Percentiles rank a stretch among this genome's conserved stretches.
phyloP scores from a whole-genome alignment of 2,113 vertebrate species.

The Archocentrus centrarchus region DNA sequence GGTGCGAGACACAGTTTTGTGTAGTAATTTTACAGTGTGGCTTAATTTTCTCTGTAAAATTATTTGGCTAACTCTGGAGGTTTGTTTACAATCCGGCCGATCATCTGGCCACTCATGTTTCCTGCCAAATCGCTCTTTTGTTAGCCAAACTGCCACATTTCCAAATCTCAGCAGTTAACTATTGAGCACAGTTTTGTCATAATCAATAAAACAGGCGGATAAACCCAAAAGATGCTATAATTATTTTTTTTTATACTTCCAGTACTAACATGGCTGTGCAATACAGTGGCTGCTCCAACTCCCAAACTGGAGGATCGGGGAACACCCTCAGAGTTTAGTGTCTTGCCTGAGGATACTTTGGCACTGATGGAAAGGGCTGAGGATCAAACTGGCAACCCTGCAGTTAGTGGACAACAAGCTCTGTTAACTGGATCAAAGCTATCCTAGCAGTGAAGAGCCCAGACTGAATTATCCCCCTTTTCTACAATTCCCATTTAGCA shows the following conservation, averaged over 20 bases:
- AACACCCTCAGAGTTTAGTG: not conserved
- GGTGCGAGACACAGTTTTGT: not conserved
- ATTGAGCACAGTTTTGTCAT: not conserved
- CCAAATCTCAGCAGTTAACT: not conserved
- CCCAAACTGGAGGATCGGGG: not conserved
- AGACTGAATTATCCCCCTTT: not conserved
- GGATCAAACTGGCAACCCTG: not conserved
- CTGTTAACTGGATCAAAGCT: not conserved
- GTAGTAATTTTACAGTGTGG: not conserved
- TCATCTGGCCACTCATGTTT: not conserved
- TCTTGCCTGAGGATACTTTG: not conserved
- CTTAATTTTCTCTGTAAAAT: not conserved
- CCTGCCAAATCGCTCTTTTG: not conserved
- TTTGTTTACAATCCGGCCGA: not conserved
- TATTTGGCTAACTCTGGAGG: not conserved
- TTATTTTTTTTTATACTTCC: not conserved
- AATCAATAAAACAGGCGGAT: slow-evolving; percentile 3
- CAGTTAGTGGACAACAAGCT: not conserved
- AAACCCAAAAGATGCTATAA: not conserved
- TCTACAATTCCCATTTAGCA: not conserved
- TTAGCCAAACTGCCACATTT: not conserved
- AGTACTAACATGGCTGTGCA: not conserved
- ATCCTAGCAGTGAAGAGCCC: not conserved
- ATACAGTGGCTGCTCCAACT: not conserved
- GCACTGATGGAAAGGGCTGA: not conserved